These are phyloP conservation scores for Naso thynnoides DNA, from an alignment of 2,797 vertebrate species.

Conservation along the genomic window DNA sequence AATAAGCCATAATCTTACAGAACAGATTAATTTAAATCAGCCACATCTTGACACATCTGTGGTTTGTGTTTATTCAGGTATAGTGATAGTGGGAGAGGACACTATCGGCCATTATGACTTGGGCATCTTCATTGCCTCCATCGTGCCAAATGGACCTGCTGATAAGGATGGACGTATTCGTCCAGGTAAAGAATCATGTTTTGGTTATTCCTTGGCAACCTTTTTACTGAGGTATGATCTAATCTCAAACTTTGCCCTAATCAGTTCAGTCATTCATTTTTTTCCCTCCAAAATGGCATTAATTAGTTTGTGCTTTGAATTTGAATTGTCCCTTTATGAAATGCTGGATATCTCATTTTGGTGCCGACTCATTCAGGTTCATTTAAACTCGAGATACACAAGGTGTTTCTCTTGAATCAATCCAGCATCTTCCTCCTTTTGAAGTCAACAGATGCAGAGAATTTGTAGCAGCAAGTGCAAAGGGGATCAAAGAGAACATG, in stretches of 20 bases:
- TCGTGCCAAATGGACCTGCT: conserved; percentile 91
- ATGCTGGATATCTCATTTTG: not conserved
- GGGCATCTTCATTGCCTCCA: conserved; percentile 90
- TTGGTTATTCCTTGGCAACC: not conserved
- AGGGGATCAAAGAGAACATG: not conserved
- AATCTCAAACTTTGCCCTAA: not conserved
- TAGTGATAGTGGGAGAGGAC: conserved; percentile 92
- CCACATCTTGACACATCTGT: not conserved
- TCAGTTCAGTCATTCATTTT: not conserved
- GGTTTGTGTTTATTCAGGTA: conserved; percentile 79
- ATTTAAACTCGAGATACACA: not conserved
- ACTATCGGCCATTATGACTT: conserved; percentile 85
- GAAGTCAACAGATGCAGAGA: not conserved
- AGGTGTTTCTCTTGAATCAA: not conserved
- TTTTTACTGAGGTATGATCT: not conserved
- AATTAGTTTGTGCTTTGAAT: not conserved
- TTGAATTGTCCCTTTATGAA: not conserved
- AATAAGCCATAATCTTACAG: too few species aligned
- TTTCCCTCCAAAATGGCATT: not conserved
- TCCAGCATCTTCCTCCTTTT: not conserved
- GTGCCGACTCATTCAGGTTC: not conserved
- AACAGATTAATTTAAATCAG: not conserved
- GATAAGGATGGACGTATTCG: conserved; percentile 89
- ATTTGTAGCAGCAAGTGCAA: not conserved
- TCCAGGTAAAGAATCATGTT: conserved; percentile 81